phyloP scores from a whole-genome alignment of 2,888 invertebrate species.

The Ectropis crepuscularia region DNA sequence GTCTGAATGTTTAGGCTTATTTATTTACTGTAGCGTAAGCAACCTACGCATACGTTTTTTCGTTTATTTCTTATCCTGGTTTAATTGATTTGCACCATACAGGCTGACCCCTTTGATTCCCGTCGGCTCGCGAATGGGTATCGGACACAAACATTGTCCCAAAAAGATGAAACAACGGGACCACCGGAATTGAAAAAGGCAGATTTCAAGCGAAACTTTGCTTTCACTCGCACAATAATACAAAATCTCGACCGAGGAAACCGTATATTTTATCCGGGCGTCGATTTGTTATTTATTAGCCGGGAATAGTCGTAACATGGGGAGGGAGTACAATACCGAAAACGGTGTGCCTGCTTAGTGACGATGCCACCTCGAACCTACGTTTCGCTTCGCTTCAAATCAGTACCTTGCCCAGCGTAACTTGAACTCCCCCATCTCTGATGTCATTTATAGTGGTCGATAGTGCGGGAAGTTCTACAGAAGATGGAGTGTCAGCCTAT shows the following conservation, averaged over 20 bases:
- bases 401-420: conserved; percentile 59
- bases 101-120: conserved; percentile 30
- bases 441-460: conserved; percentile 48
- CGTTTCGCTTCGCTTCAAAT: conserved; percentile 68
- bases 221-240: conserved; percentile 61
- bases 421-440: conserved; percentile 64
- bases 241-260: conserved; percentile 73
- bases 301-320: conserved; percentile 81
- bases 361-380: conserved; percentile 71
- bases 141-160: conserved; percentile 38
- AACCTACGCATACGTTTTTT: conserved; percentile 14
- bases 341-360: conserved; percentile 80
- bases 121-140: conserved; percentile 38
- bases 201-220: conserved; percentile 60
- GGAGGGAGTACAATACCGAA: conserved; percentile 77
- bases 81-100: conserved; percentile 31
- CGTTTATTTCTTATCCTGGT: conserved; percentile 24
- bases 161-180: conserved; percentile 47
- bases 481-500: conserved; percentile 60
- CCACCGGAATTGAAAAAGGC: conserved; percentile 60
- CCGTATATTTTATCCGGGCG: conserved; percentile 80
- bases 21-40: conserved; percentile 49
- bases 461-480: conserved; percentile 54
- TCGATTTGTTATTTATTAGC: conserved; percentile 85
- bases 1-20: conserved; percentile 56